A percentile compares a stretch with the other conserved stretches of the same genome.
phyloP scores from a whole-genome alignment of 2,888 invertebrate species.

The Leptopterna dolabrata region DNA sequence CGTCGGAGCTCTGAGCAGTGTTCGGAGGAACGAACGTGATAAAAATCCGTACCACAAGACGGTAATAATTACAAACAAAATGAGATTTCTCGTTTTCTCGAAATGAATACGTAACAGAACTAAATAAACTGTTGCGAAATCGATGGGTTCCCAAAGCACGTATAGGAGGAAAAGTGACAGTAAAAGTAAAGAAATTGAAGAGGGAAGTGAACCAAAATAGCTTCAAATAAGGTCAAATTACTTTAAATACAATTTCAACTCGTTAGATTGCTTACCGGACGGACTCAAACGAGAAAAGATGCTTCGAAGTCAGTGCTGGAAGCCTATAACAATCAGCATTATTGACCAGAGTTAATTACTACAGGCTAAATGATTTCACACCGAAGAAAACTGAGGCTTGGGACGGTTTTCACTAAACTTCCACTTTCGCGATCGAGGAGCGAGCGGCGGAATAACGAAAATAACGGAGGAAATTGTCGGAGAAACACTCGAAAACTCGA shows the following conservation, averaged over 20 bases:
- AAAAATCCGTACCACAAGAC: not conserved
- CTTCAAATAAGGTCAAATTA: conserved; percentile 28
- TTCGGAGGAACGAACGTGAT: not conserved
- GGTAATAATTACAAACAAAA: not conserved
- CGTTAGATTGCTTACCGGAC: conserved; percentile 40
- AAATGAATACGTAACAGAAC: not conserved
- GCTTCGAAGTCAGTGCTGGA: conserved; percentile 38
- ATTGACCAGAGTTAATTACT: conserved; percentile 64
- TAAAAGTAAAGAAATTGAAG: not conserved
- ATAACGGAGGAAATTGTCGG: not conserved
- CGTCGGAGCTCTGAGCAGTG: not conserved
- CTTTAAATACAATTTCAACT: not conserved
- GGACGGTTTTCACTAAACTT: conserved; percentile 25
- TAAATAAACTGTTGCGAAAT: not conserved
- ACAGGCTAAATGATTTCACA: conserved; percentile 55
- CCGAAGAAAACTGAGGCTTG: conserved; percentile 28
- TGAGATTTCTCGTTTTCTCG: not conserved
- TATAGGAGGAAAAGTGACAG: conserved; percentile 22
- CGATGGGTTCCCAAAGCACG: conserved; percentile 4
- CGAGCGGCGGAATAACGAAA: not conserved
- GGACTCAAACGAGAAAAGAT: not conserved
- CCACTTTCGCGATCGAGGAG: conserved; percentile 23
- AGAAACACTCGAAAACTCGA: conserved; percentile 38
- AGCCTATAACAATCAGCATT: conserved; percentile 56
- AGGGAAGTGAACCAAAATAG: conserved; percentile 44